Evolutionary conservation across 2,888 invertebrate species (phyloP).

Genomic region (Drosophila ustulata): DNA sequence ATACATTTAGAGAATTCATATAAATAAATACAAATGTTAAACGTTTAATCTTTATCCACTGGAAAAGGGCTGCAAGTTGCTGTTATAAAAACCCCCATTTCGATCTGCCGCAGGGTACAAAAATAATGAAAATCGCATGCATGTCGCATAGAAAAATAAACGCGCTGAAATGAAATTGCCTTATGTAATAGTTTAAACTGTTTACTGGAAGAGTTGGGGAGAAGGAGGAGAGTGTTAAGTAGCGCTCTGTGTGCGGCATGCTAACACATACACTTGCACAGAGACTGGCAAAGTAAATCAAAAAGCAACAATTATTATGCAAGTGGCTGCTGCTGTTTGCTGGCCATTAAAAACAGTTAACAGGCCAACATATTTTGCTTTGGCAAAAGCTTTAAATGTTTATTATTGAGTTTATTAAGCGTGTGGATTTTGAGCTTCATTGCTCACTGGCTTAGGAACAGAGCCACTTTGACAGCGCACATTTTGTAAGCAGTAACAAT

Average conservation of each 20-base stretch:
- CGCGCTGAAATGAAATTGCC: slow-evolving; percentile 61
- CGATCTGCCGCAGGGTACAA: slow-evolving; percentile 18
- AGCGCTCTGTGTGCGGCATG: slow-evolving; percentile 23
- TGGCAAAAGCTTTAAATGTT: slow-evolving; percentile 27
- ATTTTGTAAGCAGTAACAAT: slow-evolving; percentile 19
- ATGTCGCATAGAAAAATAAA: slow-evolving; percentile 74
- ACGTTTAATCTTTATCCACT: neutral
- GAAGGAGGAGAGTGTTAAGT: slow-evolving; percentile 32
- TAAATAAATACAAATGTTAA: neutral
- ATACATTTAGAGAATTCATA: neutral
- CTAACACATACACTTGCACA: slow-evolving; percentile 17
- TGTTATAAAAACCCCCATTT: neutral
- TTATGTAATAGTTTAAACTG: slow-evolving; percentile 58
- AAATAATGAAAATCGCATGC: slow-evolving; percentile 69
- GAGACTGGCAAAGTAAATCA: slow-evolving; percentile 66
- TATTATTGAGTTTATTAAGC: slow-evolving; percentile 45
- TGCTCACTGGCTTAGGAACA: slow-evolving; percentile 20
- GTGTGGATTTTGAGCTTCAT: slow-evolving; percentile 49
- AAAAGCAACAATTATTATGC: slow-evolving; percentile 76
- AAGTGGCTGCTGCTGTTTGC: slow-evolving; percentile 55
- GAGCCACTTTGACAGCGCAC: slow-evolving; percentile 9
- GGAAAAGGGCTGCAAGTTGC: neutral
- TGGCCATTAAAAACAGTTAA: slow-evolving; percentile 57
- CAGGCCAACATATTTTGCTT: slow-evolving; percentile 54
- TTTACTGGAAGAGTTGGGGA: neutral